Evolutionary conservation across 2,888 invertebrate species (phyloP), one percentile per base, ranked within the genome.

Genomic region (Punctoribates punctum): DNA sequence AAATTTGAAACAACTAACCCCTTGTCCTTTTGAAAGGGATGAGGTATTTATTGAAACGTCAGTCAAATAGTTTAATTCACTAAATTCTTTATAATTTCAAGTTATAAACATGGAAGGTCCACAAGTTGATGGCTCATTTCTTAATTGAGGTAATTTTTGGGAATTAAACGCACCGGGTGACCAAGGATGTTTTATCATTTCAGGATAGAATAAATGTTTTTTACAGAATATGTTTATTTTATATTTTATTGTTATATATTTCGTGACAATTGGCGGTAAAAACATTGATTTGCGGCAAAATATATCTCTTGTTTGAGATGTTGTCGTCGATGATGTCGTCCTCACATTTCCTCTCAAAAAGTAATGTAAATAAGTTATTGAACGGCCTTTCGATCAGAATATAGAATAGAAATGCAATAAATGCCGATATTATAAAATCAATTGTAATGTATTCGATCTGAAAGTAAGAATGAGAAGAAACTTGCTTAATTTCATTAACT

Each of bases 241-340:
- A 51, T n/a, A 51, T 51, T 51, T 20, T 51, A 20, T 51, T 65
- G 38, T 65, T 65, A 27, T 67, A 74, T n/a, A 54, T 42, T 46
- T 75, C 75, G 23, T 62, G 65, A 75, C 75, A 75, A 72, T 75
- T 75, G 17, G 75, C 67, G 42, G 75, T 38, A 70, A 75, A 75
- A 3, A 75, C 29, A 72, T 75, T 75, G 20, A 75, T 67, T 20
- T 34, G 51, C 11, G 75, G 75, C 38, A 75, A 70, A 34, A 38
- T 65, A n/a, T 65, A 13, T 9, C 27, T 65, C 8, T 38, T 29
- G 38, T 38, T 65, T 17, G 38, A 9, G 11, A 13, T 13, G 0
- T 46, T 48, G 25, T 51, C 73, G 15, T 48, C 48, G n/a, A 23
- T 51, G 29, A 27, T 15, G 46, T 46, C 48, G 13, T 20, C 48